These are phyloP conservation scores for Rhodeus uyekii DNA, from an alignment of 2,797 vertebrate species.

Conservation along the genomic window DNA sequence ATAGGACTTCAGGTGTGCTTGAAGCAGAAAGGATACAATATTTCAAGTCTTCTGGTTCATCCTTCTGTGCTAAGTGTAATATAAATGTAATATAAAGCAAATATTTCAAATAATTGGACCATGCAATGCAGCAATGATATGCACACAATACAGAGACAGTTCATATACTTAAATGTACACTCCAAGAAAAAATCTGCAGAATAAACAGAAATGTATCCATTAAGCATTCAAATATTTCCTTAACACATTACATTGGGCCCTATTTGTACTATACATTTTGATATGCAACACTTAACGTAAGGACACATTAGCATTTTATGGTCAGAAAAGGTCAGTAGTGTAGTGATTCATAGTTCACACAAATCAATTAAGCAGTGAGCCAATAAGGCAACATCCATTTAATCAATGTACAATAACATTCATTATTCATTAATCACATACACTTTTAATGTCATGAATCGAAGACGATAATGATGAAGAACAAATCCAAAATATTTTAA, in stretches of 20 bases:
- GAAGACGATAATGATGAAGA: too few relatives aligned
- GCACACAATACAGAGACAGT: neutral
- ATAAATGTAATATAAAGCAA: slow-evolving; percentile 21
- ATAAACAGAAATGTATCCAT: neutral
- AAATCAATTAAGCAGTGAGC: too few relatives aligned
- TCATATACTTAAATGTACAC: neutral
- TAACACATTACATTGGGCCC: neutral
- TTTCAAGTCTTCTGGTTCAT: slow-evolving; percentile 39
- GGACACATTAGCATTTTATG: too few relatives aligned
- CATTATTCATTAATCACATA: neutral
- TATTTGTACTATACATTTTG: too few relatives aligned
- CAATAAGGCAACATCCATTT: too few relatives aligned
- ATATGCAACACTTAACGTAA: too few relatives aligned
- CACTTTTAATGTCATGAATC: too few relatives aligned
- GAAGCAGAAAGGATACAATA: slow-evolving; percentile 56
- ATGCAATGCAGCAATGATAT: neutral
- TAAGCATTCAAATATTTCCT: neutral
- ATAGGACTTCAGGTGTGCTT: slow-evolving; percentile 65
- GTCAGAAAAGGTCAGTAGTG: too few relatives aligned
- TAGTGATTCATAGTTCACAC: too few relatives aligned
- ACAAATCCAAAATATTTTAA: too few relatives aligned
- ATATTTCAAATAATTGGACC: neutral
- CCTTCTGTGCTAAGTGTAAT: slow-evolving; percentile 24
- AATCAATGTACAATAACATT: neutral
- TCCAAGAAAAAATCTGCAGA: neutral